A percentile compares a stretch with the other conserved stretches of the same genome.
phyloP scores from a whole-genome alignment of 1,140 invertebrate genomes.

The Hyles euphorbiae region DNA sequence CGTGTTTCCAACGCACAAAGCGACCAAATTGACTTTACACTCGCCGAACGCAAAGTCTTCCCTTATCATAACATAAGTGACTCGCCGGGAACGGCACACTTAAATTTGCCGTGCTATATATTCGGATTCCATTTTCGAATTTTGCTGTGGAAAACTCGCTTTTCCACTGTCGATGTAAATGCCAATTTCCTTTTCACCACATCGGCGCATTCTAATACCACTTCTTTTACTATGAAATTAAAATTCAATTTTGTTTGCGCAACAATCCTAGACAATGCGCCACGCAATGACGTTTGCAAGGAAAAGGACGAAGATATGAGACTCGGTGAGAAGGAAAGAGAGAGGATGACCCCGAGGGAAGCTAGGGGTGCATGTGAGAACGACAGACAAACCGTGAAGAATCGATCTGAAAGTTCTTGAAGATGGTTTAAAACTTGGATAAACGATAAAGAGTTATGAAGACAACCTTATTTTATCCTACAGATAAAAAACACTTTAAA shows the following conservation, averaged over 20 bases:
- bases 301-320: slow-evolving; percentile 32
- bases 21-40: slow-evolving; percentile 31
- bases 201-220: slow-evolving; percentile 28
- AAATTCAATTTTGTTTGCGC: slow-evolving; percentile 29
- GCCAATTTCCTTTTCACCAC: slow-evolving; percentile 67
- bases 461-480: too few species aligned
- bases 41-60: slow-evolving; percentile 17
- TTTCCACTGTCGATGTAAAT: slow-evolving; percentile 70
- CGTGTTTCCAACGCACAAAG: slow-evolving; percentile 47
- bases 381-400: slow-evolving; percentile 54
- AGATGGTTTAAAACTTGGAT: slow-evolving; percentile 41
- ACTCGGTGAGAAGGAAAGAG: slow-evolving; percentile 34
- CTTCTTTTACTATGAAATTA: slow-evolving; percentile 26
- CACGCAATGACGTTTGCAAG: slow-evolving; percentile 69
- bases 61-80: slow-evolving; percentile 2
- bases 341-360: slow-evolving; percentile 38
- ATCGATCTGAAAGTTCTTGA: slow-evolving; percentile 53
- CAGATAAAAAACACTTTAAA: too few species aligned
- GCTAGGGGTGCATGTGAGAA: slow-evolving; percentile 60
- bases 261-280: slow-evolving; percentile 60
- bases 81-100: slow-evolving; percentile 19
- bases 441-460: too few species aligned
- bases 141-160: slow-evolving; percentile 69
- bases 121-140: slow-evolving; percentile 65
- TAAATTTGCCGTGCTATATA: slow-evolving; percentile 37